Percentiles rank a stretch among this genome's conserved stretches.
Evolutionary conservation across 1,140 invertebrate species (phyloP).

Genomic region (Tetramorium alpestre): DNA sequence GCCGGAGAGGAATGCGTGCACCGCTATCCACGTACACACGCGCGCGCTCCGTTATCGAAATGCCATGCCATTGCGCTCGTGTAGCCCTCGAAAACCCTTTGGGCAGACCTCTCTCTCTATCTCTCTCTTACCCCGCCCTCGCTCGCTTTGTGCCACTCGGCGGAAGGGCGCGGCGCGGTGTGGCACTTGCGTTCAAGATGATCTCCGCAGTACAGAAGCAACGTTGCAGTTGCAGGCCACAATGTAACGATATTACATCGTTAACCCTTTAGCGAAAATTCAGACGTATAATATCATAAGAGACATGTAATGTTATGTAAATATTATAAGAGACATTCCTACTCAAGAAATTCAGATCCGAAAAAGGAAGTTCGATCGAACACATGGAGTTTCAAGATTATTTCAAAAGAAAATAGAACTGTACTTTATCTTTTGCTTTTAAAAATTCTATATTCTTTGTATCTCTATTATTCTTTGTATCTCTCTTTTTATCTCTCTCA

Average conservation of each 20-base stretch:
- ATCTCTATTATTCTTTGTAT: background rate
- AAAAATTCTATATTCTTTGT: background rate
- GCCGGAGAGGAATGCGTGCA: conserved; percentile 6
- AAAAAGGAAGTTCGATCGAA: background rate
- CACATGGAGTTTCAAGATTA: background rate
- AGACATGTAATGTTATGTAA: background rate
- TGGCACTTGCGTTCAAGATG: conserved; percentile 54
- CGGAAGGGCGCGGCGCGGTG: background rate
- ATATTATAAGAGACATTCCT: background rate
- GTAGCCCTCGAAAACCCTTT: conserved; percentile 59
- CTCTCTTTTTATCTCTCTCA: background rate
- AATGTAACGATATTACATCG: conserved; percentile 7
- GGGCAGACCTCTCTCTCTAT: background rate
- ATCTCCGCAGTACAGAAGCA: conserved; percentile 27
- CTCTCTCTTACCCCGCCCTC: background rate
- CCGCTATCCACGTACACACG: background rate
- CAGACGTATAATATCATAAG: background rate
- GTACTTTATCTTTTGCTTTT: background rate
- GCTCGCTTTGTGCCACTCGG: conserved; percentile 40
- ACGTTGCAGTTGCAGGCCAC: conserved; percentile 17
- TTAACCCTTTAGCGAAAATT: conserved; percentile 32
- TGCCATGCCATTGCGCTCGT: conserved; percentile 32
- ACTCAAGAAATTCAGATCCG: background rate
- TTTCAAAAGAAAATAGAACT: background rate
- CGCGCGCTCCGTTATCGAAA: conserved; percentile 39